Percentiles rank a stretch among this genome's conserved stretches.
phyloP scores from a whole-genome alignment of 2,113 vertebrate genomes.

The Lutjanus erythropterus region DNA sequence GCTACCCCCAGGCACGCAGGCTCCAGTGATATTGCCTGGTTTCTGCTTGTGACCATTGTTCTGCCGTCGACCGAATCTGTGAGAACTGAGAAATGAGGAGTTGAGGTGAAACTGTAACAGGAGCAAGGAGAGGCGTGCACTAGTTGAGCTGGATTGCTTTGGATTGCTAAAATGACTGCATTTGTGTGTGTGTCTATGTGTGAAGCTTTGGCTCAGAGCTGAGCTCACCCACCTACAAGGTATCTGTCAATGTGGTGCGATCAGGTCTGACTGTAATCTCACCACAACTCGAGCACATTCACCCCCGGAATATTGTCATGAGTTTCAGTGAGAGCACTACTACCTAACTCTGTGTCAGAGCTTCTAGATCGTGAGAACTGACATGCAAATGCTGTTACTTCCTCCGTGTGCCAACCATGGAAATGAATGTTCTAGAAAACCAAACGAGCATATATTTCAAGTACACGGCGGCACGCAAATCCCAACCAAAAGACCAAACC shows the following conservation, averaged over 20 bases:
- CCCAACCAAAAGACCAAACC: no score
- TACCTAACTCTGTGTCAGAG: slow-evolving; percentile 18
- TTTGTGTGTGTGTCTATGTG: not conserved
- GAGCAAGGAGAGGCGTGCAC: not conserved
- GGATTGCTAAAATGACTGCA: not conserved
- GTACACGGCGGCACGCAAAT: no score
- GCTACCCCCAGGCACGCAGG: slow-evolving; percentile 12
- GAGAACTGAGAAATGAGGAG: slow-evolving; percentile 45
- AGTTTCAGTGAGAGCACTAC: slow-evolving; percentile 57
- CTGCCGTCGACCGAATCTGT: slow-evolving; percentile 23
- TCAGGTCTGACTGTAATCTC: slow-evolving; percentile 61
- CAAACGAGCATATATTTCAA: not conserved
- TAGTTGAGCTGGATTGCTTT: slow-evolving; percentile 8
- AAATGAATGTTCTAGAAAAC: slow-evolving; percentile 30
- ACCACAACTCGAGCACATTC: slow-evolving; percentile 46
- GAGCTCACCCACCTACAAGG: slow-evolving; percentile 54
- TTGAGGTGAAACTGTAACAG: slow-evolving; percentile 48
- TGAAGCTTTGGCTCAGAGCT: slow-evolving; percentile 29
- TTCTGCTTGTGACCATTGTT: slow-evolving; percentile 33
- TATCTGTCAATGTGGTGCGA: slow-evolving; percentile 41
- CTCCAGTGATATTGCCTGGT: slow-evolving; percentile 24
- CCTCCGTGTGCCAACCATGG: slow-evolving; percentile 1
- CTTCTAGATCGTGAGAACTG: slow-evolving; percentile 57
- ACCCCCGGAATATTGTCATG: slow-evolving; percentile 52
- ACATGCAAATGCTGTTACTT: slow-evolving; percentile 33